A percentile compares a stretch with the other conserved stretches of the same genome.
Conservation (phyloP, 2,888 invertebrate genomes). For the Hirudinaria manillensis region DNA sequence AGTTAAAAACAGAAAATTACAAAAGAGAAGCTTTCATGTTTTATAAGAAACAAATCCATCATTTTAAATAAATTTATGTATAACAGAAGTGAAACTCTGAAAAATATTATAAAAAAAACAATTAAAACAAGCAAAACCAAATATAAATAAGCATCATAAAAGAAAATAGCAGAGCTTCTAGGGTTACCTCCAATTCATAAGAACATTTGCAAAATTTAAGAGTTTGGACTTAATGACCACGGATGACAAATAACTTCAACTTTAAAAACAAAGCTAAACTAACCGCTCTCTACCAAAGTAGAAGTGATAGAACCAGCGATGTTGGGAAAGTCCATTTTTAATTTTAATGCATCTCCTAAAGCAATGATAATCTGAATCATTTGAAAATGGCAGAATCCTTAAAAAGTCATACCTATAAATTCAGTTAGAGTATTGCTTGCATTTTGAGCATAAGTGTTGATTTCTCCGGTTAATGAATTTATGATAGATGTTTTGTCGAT, state of each 20-base stretch:
- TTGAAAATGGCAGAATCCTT: background rate
- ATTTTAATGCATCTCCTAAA: constrained; percentile 22
- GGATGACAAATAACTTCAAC: no score
- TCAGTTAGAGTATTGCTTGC: constrained; percentile 84
- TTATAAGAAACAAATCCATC: background rate
- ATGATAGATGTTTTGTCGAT: constrained; percentile 61
- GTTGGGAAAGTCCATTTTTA: constrained; percentile 20
- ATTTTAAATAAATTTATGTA: background rate
- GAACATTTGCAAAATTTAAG: no score
- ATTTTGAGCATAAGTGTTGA: constrained; percentile 75
- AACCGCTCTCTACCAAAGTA: constrained; percentile 23
- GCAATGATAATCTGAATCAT: background rate
- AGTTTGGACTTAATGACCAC: no score
- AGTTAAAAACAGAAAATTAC: no score
- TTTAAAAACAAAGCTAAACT: no score
- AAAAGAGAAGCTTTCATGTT: no score
- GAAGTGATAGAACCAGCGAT: constrained; percentile 27
- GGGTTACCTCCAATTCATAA: no score
- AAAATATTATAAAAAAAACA: background rate
- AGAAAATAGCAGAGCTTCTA: no score
- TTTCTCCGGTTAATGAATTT: constrained; percentile 85
- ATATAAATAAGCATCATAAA: no score
- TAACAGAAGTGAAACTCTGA: background rate
- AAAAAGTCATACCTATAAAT: constrained; percentile 64
- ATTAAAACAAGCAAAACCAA: background rate